A percentile compares a stretch with the other conserved stretches of the same genome.
phyloP scores from a whole-genome alignment of 2,113 vertebrate species.

The Bubo scandiacus region DNA sequence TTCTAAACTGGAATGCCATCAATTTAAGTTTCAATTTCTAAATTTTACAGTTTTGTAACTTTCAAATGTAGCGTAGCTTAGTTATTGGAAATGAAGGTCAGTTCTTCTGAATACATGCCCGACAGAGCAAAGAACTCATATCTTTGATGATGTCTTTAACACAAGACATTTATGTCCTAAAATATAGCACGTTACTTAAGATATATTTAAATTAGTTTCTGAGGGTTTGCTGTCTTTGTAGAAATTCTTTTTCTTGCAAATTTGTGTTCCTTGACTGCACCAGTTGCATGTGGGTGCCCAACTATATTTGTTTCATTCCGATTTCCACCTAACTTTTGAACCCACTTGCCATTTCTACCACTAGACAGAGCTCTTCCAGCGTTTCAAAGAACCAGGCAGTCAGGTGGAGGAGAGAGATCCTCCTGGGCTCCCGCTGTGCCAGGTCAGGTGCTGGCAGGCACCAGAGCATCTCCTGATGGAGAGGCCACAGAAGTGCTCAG shows the following conservation, averaged over 20 bases:
- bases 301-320: neutral
- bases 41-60: neutral
- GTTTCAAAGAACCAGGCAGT: neutral
- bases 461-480: neutral
- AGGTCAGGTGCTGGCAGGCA: neutral
- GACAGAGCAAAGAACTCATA: neutral
- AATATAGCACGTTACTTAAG: neutral
- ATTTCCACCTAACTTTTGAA: neutral
- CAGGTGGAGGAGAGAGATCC: neutral
- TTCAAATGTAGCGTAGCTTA: neutral
- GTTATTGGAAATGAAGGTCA: neutral
- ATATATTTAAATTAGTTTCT: neutral
- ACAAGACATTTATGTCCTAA: neutral
- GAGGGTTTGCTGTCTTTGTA: neutral
- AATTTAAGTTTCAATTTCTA: neutral
- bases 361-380: neutral
- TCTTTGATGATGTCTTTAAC: neutral
- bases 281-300: neutral
- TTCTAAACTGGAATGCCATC: neutral
- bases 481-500: neutral
- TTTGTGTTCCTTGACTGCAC: neutral
- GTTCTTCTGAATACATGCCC: neutral
- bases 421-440: neutral
- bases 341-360: neutral
- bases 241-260: neutral